Conservation (phyloP, 2,797 vertebrate genomes). For the Lutjanus argentimaculatus region DNA sequence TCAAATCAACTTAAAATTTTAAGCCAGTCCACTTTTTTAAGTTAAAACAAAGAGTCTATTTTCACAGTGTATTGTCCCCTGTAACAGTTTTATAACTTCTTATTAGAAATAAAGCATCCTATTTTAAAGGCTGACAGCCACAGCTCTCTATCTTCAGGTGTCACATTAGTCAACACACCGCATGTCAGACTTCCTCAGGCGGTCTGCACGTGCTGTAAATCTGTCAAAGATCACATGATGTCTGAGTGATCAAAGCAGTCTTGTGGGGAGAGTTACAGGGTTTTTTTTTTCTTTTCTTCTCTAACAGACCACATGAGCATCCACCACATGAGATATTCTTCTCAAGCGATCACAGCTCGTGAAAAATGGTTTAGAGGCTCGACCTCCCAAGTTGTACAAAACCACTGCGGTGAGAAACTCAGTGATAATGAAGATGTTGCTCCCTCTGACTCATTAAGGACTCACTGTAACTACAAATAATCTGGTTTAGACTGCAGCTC, state of each 20-base stretch:
- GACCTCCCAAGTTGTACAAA: conserved; percentile 50
- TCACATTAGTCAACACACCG: background rate
- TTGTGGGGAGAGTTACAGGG: conserved; percentile 19
- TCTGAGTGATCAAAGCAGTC: conserved; percentile 50
- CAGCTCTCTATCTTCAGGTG: background rate
- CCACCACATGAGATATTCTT: conserved; percentile 30
- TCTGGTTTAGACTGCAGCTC: conserved; percentile 24
- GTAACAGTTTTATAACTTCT: too few species aligned
- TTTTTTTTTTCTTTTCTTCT: conserved; percentile 4
- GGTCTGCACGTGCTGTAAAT: conserved; percentile 31
- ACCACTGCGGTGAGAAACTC: background rate
- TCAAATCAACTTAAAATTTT: too few species aligned
- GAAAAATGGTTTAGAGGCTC: conserved; percentile 16
- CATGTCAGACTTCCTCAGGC: background rate
- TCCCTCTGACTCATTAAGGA: background rate
- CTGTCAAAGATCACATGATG: conserved; percentile 40
- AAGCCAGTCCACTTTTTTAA: too few species aligned
- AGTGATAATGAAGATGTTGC: conserved; percentile 14
- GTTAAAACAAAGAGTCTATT: too few species aligned
- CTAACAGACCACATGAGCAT: conserved; percentile 40
- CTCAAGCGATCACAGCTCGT: conserved; percentile 44
- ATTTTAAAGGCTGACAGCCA: too few species aligned
- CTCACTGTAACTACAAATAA: conserved; percentile 26
- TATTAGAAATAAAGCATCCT: too few species aligned
- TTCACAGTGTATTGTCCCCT: too few species aligned